phyloP scores from a whole-genome alignment of 2,113 vertebrate genomes.

The Chaetodon auriga region DNA sequence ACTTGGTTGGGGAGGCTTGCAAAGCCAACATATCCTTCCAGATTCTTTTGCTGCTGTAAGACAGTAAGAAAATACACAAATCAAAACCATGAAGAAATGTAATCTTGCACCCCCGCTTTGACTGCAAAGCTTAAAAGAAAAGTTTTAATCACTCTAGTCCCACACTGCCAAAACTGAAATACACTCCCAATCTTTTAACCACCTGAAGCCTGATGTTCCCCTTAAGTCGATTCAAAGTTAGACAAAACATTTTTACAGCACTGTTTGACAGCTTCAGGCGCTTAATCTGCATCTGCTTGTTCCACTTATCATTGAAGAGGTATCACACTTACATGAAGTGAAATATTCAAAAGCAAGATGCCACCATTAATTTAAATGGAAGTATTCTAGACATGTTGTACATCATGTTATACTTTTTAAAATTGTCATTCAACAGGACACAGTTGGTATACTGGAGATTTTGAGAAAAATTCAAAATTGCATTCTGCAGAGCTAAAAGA shows the following conservation, averaged over 20 bases:
- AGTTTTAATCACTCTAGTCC: background rate
- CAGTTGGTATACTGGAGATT: background rate
- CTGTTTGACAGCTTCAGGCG: background rate
- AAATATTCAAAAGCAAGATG: background rate
- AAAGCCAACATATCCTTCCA: slow-evolving; percentile 99
- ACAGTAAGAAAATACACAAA: slow-evolving; percentile 40
- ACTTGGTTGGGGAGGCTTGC: slow-evolving; percentile 99
- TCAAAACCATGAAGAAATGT: slow-evolving; percentile 7
- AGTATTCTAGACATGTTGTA: background rate
- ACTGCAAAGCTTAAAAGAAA: background rate
- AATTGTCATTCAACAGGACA: background rate
- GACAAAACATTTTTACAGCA: background rate
- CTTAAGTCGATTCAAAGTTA: background rate
- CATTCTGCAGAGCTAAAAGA: background rate
- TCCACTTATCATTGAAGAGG: background rate
- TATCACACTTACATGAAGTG: background rate
- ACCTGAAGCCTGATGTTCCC: background rate
- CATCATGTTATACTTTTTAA: background rate
- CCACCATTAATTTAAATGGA: background rate
- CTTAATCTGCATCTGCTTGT: background rate
- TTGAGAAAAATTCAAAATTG: background rate
- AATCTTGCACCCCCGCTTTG: background rate
- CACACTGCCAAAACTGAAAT: background rate
- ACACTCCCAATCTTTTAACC: background rate
- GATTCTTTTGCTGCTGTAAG: slow-evolving; percentile 96